Conservation (phyloP, 1,140 invertebrate species). For the Diplogasteroides magnus region DNA sequence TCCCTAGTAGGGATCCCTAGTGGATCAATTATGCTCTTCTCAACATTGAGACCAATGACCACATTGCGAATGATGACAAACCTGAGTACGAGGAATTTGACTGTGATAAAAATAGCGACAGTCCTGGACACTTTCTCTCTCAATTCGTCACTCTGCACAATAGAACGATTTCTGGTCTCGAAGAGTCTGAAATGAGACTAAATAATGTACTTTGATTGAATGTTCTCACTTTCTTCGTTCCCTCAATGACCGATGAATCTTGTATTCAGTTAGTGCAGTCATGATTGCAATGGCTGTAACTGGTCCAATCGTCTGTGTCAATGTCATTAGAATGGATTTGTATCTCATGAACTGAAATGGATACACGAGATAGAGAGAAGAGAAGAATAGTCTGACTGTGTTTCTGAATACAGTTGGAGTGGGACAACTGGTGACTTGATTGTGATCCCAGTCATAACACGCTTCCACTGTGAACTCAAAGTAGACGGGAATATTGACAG, state of each 20-base stretch:
- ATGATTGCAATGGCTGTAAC: slow-evolving; percentile 25
- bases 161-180: slow-evolving; percentile 28
- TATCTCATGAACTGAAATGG: slow-evolving; percentile 30
- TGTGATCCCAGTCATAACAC: slow-evolving; percentile 21
- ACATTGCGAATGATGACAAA: not conserved
- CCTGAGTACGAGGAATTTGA: slow-evolving; percentile 37
- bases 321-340: slow-evolving; percentile 26
- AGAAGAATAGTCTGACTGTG: slow-evolving; percentile 3
- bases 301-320: slow-evolving; percentile 33
- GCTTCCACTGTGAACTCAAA: slow-evolving; percentile 25
- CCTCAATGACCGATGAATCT: slow-evolving; percentile 24
- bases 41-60: no score
- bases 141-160: slow-evolving; percentile 28
- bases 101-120: slow-evolving; percentile 32
- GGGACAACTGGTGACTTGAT: slow-evolving; percentile 18
- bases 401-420: slow-evolving; percentile 24
- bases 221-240: slow-evolving; percentile 29
- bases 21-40: no score
- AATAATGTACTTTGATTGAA: not conserved
- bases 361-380: not conserved
- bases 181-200: slow-evolving; percentile 21
- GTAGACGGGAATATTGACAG: slow-evolving; percentile 27
- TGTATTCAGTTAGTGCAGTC: slow-evolving; percentile 26
- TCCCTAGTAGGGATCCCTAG: no score
- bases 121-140: slow-evolving; percentile 30